Evolutionary conservation across 2,888 invertebrate genomes (phyloP), one percentile per base, ranked within the genome.

Genomic region (Dinocampus coccinellae): DNA sequence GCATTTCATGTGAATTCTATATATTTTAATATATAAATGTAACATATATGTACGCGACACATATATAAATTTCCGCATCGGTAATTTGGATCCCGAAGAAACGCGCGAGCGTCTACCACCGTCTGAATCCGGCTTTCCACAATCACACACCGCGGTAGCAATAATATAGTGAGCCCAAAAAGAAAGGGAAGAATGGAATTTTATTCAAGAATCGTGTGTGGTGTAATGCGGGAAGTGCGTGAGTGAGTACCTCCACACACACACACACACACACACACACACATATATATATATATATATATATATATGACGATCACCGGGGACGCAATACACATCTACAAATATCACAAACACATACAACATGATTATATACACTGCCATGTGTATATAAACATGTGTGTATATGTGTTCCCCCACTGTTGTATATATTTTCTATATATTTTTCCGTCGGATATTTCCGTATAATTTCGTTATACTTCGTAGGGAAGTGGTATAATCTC

Each of bases 151-250:
- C 47, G 47, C 47, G 16, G 16, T 47, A 47, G 47, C 47, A 47
- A 16, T 47, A 47, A n/a, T n/a, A n/a, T n/a, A n/a, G 47, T 9
- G 16, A 16, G 47, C 7, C 47, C 26, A 58, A 62, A 58, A 55
- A 66, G 60, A 52, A 76, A 74, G 70, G 68, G 75, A 75, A 76
- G 80, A 79, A 80, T 77, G 81, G 80, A 81, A 82, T 82, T 82
- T 81, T 82, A 82, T 82, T 82, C 74, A 79, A 79, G 69, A 76
- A 79, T 69, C 57, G 42, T 70, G 42, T 47, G 79, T 78, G 78
- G 76, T 79, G 81, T 80, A 81, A 81, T 78, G 78, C 79, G 79
- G 79, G 78, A 78, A 79, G 80, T 81, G 75, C 68, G 58, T 60
- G 71, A 57, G 42, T 63, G 39, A 34, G 57, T 58, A 52, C 63